These are phyloP conservation scores for Andrena fulva DNA, from an alignment of 2,888 invertebrate species.

Conservation along the genomic window DNA sequence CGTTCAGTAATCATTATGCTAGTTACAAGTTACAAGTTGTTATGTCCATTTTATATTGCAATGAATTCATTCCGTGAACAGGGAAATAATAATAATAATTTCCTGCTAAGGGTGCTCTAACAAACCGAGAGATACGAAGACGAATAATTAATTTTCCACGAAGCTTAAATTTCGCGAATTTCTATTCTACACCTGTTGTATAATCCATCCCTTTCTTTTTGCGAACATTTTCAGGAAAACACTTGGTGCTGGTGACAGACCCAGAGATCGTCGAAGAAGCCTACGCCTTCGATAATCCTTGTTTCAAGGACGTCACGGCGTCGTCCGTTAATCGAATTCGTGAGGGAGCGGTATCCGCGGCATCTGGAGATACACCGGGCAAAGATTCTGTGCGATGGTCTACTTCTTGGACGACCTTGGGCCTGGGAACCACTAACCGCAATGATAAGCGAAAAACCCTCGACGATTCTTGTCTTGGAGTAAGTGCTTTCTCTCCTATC, in stretches of 20 bases:
- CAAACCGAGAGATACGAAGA: too few species aligned
- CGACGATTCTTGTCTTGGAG: conserved; percentile 87
- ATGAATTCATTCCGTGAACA: too few species aligned
- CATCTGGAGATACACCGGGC: conserved; percentile 68
- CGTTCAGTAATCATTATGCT: too few species aligned
- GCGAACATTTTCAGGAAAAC: conserved; percentile 87
- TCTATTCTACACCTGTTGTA: background rate
- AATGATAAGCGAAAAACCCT: conserved; percentile 86
- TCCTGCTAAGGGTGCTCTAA: too few species aligned
- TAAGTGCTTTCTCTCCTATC: conserved; percentile 76
- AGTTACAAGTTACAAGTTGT: too few species aligned
- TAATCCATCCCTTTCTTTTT: background rate
- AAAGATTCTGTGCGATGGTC: conserved; percentile 80
- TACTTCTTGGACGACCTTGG: conserved; percentile 85
- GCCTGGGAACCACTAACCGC: conserved; percentile 78
- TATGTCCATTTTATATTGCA: too few species aligned
- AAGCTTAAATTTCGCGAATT: background rate
- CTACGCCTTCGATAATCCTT: conserved; percentile 93
- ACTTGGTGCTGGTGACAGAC: conserved; percentile 90
- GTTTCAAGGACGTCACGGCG: conserved; percentile 87
- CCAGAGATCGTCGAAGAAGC: conserved; percentile 92
- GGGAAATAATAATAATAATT: too few species aligned
- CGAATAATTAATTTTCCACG: too few species aligned
- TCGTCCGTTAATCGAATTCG: conserved; percentile 80
- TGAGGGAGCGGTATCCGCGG: conserved; percentile 74